phyloP scores from a whole-genome alignment of 35 echinoderm and acorn worm genomes.

The Strongylocentrotus purpuratus region DNA sequence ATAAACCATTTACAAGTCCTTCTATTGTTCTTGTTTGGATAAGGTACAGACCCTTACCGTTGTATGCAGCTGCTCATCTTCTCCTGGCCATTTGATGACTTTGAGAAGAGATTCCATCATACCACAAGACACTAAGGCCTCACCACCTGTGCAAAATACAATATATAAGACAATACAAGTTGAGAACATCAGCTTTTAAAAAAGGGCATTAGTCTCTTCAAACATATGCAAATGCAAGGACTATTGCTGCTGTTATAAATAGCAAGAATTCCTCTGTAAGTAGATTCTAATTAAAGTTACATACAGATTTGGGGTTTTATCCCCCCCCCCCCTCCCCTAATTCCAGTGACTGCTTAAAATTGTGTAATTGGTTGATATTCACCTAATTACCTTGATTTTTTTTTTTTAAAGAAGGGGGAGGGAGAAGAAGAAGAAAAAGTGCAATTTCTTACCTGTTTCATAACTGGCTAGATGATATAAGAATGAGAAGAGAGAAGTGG shows the following conservation, averaged over 20 bases:
- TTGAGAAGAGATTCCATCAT: constrained; percentile 99
- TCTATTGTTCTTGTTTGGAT: neutral
- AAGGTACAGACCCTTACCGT: constrained; percentile 64
- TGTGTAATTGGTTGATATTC: no score
- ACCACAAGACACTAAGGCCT: constrained; percentile 95
- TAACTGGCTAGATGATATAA: constrained; percentile 99
- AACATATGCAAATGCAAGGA: no score
- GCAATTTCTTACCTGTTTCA: constrained; percentile 83
- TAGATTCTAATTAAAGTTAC: no score
- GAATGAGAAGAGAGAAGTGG: constrained; percentile 96
- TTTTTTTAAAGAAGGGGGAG: no score
- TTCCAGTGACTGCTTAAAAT: no score
- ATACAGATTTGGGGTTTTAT: no score
- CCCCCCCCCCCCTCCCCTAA: no score
- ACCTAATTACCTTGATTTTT: no score
- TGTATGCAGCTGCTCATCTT: constrained; percentile 95
- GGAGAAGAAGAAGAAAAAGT: neutral
- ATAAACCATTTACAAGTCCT: neutral
- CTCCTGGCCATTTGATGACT: constrained; percentile 96
- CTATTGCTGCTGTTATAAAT: no score
- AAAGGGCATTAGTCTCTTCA: no score
- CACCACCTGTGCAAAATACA: constrained; percentile 68
- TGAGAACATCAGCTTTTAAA: no score
- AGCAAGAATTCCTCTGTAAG: no score
- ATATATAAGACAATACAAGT: neutral